Conservation (phyloP, 2,888 invertebrate species). For the Sarcophaga rosellei region DNA sequence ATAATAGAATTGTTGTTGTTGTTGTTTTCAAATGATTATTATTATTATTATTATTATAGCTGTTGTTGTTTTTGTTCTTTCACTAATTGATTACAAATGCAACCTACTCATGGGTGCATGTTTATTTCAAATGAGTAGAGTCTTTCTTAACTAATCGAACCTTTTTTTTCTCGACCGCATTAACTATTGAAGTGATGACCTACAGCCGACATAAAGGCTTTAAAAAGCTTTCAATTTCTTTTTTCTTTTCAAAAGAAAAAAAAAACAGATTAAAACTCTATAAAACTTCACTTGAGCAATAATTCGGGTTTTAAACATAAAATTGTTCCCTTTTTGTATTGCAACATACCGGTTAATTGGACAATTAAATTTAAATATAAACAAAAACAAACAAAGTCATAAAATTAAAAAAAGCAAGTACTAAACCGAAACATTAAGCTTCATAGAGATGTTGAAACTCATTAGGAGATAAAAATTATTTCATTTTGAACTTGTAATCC, state of each 20-base stretch:
- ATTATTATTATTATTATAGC: constrained; percentile 6
- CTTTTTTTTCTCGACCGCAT: neutral
- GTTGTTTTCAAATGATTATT: constrained; percentile 22
- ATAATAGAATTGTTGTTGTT: constrained; percentile 8
- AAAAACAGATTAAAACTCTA: constrained; percentile 38
- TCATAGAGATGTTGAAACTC: constrained; percentile 13
- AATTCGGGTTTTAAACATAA: constrained; percentile 6
- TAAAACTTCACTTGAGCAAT: constrained; percentile 22
- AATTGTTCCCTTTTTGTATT: constrained; percentile 29
- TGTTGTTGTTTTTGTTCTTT: neutral
- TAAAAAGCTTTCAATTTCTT: constrained; percentile 33
- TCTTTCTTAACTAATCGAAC: constrained; percentile 37
- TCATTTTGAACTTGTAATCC: neutral
- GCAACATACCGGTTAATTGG: constrained; percentile 44
- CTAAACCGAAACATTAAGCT: neutral
- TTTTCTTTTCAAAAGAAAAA: constrained; percentile 9
- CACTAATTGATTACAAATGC: constrained; percentile 52
- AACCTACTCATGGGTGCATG: constrained; percentile 13
- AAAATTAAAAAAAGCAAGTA: neutral
- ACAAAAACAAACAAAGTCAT: neutral
- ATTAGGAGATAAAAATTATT: constrained; percentile 17
- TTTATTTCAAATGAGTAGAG: neutral
- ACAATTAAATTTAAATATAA: constrained; percentile 37
- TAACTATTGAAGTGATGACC: neutral
- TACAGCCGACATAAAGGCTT: neutral